These are phyloP conservation scores for Psix sp. DNA, from an alignment of 1,140 invertebrate genomes.

Conservation along the genomic window DNA sequence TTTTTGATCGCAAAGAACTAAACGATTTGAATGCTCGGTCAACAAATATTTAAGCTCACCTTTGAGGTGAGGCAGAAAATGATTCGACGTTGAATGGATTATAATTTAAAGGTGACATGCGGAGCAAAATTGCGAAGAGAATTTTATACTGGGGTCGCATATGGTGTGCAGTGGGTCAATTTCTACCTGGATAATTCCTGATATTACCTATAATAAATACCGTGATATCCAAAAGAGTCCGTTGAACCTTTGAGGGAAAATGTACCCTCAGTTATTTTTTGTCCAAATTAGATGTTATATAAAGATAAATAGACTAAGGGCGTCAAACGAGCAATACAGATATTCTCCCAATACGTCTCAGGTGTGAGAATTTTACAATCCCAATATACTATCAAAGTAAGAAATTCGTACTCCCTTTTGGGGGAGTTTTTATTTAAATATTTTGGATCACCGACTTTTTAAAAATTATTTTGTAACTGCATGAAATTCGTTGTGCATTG, in stretches of 20 bases:
- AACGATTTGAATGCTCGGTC: too few species aligned
- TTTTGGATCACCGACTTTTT: too few species aligned
- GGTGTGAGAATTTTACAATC: too few species aligned
- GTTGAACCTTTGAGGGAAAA: slow-evolving; percentile 31
- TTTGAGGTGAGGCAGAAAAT: slow-evolving; percentile 3
- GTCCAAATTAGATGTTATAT: slow-evolving; percentile 19
- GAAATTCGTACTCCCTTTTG: too few species aligned
- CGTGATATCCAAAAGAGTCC: slow-evolving; percentile 20
- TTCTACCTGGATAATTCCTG: slow-evolving; percentile 22
- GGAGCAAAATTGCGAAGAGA: slow-evolving; percentile 9
- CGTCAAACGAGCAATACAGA: too few species aligned
- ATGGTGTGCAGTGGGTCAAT: slow-evolving; percentile 26
- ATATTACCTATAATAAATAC: slow-evolving; percentile 43
- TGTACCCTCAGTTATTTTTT: slow-evolving; percentile 14
- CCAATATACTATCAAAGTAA: too few species aligned
- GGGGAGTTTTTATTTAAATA: too few species aligned
- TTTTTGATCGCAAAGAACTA: too few species aligned
- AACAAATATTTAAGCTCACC: not conserved
- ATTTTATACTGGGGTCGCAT: slow-evolving; percentile 13
- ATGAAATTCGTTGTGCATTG: too few species aligned
- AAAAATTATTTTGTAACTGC: too few species aligned
- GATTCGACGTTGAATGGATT: slow-evolving; percentile 9
- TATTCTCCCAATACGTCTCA: too few species aligned
- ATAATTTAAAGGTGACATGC: slow-evolving; percentile 36
- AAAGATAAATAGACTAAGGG: slow-evolving; percentile 24